Evolutionary conservation across 2,888 invertebrate species (phyloP).

Genomic region (Clanis bilineata): DNA sequence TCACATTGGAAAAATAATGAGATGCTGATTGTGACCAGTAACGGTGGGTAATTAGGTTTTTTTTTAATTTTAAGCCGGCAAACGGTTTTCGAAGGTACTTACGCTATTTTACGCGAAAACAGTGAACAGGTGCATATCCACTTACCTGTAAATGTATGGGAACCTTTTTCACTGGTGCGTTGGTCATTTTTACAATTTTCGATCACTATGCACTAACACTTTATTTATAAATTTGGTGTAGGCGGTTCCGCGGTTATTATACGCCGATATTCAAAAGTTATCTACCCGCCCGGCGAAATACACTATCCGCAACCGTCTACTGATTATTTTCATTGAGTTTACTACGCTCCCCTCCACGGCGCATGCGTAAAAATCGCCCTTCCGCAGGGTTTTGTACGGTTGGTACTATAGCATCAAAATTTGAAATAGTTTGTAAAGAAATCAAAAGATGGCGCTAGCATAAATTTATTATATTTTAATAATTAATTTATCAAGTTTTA

Average conservation of each 20-base stretch:
- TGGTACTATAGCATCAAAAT: conserved; percentile 2
- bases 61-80: background rate
- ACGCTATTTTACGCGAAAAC: conserved; percentile 39
- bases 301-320: conserved; percentile 55
- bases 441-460: conserved; percentile 36
- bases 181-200: conserved; percentile 77
- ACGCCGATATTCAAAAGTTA: conserved; percentile 37
- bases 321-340: conserved; percentile 62
- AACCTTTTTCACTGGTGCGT: conserved; percentile 95
- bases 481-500: background rate
- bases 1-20: background rate
- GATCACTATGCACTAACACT: conserved; percentile 66
- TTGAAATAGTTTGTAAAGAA: conserved; percentile 20
- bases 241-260: conserved; percentile 54
- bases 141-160: conserved; percentile 96
- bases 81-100: background rate
- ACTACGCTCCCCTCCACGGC: conserved; percentile 64
- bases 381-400: conserved; percentile 37
- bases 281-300: conserved; percentile 28
- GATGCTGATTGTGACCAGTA: background rate
- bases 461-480: background rate
- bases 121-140: conserved; percentile 59
- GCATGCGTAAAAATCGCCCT: conserved; percentile 69
- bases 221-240: conserved; percentile 67
- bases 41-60: background rate